Percentiles rank a stretch among this genome's conserved stretches.
phyloP scores from a whole-genome alignment of 2,113 vertebrate genomes.

The Poicephalus meyeri region DNA sequence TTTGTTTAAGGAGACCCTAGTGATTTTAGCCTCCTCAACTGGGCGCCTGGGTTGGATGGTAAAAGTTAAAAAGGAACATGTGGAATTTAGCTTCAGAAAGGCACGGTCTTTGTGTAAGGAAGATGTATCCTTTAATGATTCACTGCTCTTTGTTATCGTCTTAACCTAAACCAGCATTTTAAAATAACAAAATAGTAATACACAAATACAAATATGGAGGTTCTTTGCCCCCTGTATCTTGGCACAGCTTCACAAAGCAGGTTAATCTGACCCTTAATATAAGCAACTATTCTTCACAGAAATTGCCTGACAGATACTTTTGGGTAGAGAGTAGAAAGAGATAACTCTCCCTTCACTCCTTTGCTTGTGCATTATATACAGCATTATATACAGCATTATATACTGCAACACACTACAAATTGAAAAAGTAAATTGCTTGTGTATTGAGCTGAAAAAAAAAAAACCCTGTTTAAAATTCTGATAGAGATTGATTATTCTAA shows the following conservation, averaged over 20 bases:
- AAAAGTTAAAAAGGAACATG: background rate
- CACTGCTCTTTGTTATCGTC: background rate
- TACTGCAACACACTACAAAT: background rate
- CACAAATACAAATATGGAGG: background rate
- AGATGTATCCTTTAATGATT: background rate
- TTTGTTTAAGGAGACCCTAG: background rate
- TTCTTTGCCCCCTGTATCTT: background rate
- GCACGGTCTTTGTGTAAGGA: background rate
- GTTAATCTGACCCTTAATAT: background rate
- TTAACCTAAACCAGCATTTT: background rate
- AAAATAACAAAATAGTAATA: background rate
- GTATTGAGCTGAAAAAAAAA: background rate
- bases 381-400: background rate
- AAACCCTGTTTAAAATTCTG: slow-evolving; percentile 12
- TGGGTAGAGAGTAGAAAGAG: background rate
- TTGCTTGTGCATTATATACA: background rate
- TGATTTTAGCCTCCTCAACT: background rate
- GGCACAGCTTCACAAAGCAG: background rate
- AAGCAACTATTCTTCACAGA: background rate
- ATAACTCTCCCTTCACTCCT: background rate
- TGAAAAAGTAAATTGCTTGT: background rate
- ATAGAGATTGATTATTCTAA: slow-evolving; percentile 8
- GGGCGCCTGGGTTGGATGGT: background rate
- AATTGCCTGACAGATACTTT: background rate
- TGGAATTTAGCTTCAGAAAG: background rate